A percentile compares a stretch with the other conserved stretches of the same genome.
These are phyloP conservation scores for Dascillus cervinus DNA, from an alignment of 2,888 invertebrate species.

Conservation along the genomic window DNA sequence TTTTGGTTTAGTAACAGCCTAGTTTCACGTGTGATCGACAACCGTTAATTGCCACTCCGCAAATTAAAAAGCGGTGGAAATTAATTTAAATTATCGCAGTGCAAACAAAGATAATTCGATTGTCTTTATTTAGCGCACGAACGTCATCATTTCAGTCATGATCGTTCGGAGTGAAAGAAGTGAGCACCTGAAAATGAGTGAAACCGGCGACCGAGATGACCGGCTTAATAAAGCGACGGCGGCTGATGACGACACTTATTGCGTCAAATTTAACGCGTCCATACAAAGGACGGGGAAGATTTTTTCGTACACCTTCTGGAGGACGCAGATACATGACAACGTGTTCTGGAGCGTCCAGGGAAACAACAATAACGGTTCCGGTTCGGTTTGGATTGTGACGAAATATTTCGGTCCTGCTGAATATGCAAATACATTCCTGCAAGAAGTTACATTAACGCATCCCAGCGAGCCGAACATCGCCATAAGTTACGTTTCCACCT, in stretches of 20 bases:
- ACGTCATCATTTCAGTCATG: too few species aligned
- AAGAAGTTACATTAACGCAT: constrained; percentile 35
- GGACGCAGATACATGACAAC: constrained; percentile 34
- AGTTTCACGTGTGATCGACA: too few species aligned
- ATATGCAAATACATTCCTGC: constrained; percentile 31
- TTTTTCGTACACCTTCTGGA: constrained; percentile 39
- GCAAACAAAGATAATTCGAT: too few species aligned
- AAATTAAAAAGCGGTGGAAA: too few species aligned
- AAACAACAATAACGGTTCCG: constrained; percentile 27
- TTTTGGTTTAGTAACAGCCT: constrained; percentile 9
- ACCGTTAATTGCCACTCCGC: too few species aligned
- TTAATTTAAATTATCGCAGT: too few species aligned
- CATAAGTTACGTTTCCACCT: constrained; percentile 33
- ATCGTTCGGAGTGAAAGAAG: too few species aligned
- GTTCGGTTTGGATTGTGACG: constrained; percentile 34
- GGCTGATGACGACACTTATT: constrained; percentile 28
- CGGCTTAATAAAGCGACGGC: too few species aligned
- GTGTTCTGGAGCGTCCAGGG: constrained; percentile 41
- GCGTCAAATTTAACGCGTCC: constrained; percentile 28
- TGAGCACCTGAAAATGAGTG: too few species aligned
- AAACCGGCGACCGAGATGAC: too few species aligned
- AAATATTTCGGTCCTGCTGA: constrained; percentile 34
- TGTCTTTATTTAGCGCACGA: too few species aligned
- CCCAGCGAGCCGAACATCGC: constrained; percentile 35
- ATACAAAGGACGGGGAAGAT: constrained; percentile 33